Conservation (phyloP, 2,888 invertebrate genomes). For the Lucinisca nassula region DNA sequence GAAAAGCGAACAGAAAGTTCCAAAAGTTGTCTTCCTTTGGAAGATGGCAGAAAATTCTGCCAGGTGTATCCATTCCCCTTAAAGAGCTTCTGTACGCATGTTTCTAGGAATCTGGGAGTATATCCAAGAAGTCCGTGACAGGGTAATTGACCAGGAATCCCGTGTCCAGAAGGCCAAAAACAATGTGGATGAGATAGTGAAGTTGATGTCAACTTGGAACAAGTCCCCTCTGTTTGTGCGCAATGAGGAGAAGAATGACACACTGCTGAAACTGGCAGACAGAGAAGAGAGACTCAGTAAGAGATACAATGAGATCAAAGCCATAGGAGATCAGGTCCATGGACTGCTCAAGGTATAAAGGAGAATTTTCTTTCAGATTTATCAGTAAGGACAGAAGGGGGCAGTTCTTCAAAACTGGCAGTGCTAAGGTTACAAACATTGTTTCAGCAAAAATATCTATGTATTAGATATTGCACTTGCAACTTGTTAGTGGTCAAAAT, state of each 20-base stretch:
- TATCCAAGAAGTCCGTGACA: constrained; percentile 92
- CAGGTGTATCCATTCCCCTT: no score
- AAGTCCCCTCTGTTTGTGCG: constrained; percentile 95
- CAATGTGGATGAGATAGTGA: constrained; percentile 94
- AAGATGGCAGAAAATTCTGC: not conserved
- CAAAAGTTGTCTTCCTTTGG: no score
- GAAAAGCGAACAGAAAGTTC: no score
- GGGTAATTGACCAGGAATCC: constrained; percentile 94
- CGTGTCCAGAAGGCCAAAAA: constrained; percentile 94
- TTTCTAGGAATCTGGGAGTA: constrained; percentile 93
- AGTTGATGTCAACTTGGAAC: constrained; percentile 94
- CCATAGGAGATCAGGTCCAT: constrained; percentile 93
- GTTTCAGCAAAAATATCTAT: no score
- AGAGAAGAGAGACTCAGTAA: constrained; percentile 93
- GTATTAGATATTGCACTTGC: no score
- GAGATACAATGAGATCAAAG: constrained; percentile 93
- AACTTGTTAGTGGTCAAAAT: no score
- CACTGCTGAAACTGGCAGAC: constrained; percentile 94
- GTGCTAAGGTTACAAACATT: no score
- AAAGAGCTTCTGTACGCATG: no score
- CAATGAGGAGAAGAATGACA: constrained; percentile 95
- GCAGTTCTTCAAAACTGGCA: no score
- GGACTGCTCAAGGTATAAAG: constrained; percentile 91
- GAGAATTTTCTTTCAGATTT: no score
- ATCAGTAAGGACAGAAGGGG: no score